Evolutionary conservation across 1,140 invertebrate species (phyloP).

Genomic region (Brachionus rubens): DNA sequence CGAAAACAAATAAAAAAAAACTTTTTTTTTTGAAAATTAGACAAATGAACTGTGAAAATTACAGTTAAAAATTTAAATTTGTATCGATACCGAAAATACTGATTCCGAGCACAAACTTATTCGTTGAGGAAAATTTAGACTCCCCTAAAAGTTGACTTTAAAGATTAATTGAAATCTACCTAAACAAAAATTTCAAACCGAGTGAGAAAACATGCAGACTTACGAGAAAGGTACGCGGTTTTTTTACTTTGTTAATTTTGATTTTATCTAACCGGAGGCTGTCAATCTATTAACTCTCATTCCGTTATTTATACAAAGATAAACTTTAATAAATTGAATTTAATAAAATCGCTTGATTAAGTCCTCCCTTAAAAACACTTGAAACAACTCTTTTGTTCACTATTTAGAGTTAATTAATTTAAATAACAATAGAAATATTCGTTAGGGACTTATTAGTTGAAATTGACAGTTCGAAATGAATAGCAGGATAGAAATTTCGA

Average conservation of each 20-base stretch:
- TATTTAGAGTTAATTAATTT: conserved; percentile 15
- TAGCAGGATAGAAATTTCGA: neutral
- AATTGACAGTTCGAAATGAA: neutral
- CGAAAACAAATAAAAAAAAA: neutral
- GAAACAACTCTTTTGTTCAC: neutral
- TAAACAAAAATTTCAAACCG: conserved; percentile 19
- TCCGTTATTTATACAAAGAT: too few relatives aligned
- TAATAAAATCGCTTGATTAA: neutral
- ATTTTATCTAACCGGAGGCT: too few relatives aligned
- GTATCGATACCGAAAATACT: neutral
- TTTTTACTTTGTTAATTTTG: neutral
- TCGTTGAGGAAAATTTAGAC: conserved; percentile 15
- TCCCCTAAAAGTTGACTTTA: neutral
- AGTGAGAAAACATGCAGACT: conserved; percentile 23
- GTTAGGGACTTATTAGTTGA: conserved; percentile 21
- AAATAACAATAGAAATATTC: conserved; percentile 44
- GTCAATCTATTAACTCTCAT: too few relatives aligned
- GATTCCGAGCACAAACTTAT: conserved; percentile 4
- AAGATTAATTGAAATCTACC: conserved; percentile 1
- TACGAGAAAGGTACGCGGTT: too few relatives aligned
- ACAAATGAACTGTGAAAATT: conserved; percentile 36
- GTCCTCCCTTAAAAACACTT: neutral
- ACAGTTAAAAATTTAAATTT: neutral
- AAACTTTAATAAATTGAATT: neutral
- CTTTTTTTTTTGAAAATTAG: neutral